Percentiles rank a stretch among this genome's conserved stretches.
These are phyloP conservation scores for Griposia aprilina DNA, from an alignment of 2,888 invertebrate genomes.

Conservation along the genomic window DNA sequence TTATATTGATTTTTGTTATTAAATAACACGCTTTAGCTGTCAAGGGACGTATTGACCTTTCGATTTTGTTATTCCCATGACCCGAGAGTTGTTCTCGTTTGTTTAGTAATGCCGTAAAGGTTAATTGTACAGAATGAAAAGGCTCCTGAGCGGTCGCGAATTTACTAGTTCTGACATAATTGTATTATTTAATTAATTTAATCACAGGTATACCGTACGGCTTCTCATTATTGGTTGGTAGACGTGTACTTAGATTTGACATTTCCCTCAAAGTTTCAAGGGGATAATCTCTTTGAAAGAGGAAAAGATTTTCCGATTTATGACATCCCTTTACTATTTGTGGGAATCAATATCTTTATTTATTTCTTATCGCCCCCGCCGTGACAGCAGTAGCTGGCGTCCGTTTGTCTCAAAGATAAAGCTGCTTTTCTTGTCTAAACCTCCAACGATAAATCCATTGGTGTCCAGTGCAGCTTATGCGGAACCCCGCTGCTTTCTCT, in stretches of 20 bases:
- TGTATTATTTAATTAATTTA: constrained; percentile 31
- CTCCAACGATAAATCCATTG: constrained; percentile 86
- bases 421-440: constrained; percentile 84
- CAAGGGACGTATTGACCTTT: constrained; percentile 64
- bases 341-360: constrained; percentile 68
- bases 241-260: constrained; percentile 1
- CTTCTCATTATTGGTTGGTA: background rate
- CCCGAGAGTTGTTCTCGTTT: constrained; percentile 48
- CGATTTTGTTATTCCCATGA: constrained; percentile 61
- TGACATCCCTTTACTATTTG: constrained; percentile 59
- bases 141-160: constrained; percentile 16
- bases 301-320: constrained; percentile 50
- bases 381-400: constrained; percentile 73
- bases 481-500: constrained; percentile 68
- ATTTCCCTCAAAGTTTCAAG: constrained; percentile 12
- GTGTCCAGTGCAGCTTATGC: constrained; percentile 85
- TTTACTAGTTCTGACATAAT: constrained; percentile 20
- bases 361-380: constrained; percentile 67
- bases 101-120: constrained; percentile 50
- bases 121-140: constrained; percentile 50
- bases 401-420: constrained; percentile 85
- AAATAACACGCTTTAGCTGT: constrained; percentile 69
- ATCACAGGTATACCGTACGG: background rate
- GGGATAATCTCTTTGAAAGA: constrained; percentile 22
- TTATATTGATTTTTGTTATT: constrained; percentile 82